Conservation (phyloP, 2,113 vertebrate species). For the Salvelinus namaycush region DNA sequence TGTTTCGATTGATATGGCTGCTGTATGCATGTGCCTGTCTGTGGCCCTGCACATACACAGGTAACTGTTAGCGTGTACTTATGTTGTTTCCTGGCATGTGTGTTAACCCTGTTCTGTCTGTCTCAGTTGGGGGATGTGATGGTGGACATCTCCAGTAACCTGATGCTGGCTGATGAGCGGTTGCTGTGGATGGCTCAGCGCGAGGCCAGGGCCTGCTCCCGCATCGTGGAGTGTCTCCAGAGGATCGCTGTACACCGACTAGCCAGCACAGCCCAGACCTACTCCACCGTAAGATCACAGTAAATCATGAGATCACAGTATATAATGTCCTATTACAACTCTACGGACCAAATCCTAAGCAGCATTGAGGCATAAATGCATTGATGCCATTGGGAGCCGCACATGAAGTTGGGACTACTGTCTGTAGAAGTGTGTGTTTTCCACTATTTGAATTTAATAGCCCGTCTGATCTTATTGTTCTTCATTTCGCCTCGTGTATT, state of each 20-base stretch:
- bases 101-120: constrained; percentile 14
- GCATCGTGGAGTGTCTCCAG: constrained; percentile 89
- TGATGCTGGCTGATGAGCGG: constrained; percentile 93
- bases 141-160: constrained; percentile 94
- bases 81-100: not conserved
- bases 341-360: not conserved
- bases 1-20: no score
- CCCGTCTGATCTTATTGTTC: no score
- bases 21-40: not conserved
- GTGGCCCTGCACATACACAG: not conserved
- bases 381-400: not conserved
- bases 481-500: no score
- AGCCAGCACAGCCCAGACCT: constrained; percentile 84
- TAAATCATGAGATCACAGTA: not conserved
- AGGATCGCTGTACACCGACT: constrained; percentile 84
- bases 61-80: not conserved
- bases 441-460: no score
- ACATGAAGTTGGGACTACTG: not conserved
- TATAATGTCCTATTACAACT: not conserved
- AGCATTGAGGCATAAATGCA: not conserved
- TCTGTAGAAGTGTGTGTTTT: not conserved
- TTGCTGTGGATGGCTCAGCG: constrained; percentile 93
- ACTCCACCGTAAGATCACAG: constrained; percentile 81
- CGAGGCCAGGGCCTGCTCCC: constrained; percentile 88
- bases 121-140: constrained; percentile 91